phyloP scores from a whole-genome alignment of 2,888 invertebrate species.

The Galerucella pusilla region DNA sequence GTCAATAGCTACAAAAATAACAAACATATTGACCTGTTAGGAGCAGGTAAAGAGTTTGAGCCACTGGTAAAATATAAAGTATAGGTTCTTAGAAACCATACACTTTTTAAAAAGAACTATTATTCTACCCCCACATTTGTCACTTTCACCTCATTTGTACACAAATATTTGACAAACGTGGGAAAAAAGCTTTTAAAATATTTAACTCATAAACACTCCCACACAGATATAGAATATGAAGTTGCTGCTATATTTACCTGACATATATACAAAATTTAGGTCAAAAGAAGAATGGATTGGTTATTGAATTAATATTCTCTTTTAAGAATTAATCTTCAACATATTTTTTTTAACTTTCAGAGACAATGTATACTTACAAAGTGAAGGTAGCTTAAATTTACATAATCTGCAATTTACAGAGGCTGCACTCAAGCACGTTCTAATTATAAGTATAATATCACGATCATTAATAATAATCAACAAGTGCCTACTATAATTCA shows the following conservation, averaged over 20 bases:
- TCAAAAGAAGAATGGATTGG: background rate
- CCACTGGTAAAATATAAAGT: background rate
- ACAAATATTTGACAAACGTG: constrained; percentile 7
- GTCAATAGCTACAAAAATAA: background rate
- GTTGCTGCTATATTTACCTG: background rate
- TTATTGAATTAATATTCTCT: no score
- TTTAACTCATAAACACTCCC: background rate
- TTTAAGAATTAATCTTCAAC: no score
- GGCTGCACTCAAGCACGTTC: no score
- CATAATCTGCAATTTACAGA: no score
- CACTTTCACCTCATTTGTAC: background rate
- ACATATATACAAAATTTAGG: background rate
- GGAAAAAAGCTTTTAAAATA: background rate
- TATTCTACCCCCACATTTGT: constrained; percentile 1
- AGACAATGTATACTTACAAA: no score
- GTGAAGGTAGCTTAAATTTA: no score
- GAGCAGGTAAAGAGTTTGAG: constrained; percentile 3
- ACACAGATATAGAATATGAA: background rate
- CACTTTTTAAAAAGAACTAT: background rate
- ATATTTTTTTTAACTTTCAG: no score
- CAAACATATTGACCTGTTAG: background rate
- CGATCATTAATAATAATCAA: no score
- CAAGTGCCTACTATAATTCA: no score
- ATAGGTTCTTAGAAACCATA: background rate
- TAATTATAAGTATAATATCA: no score